A percentile compares a stretch with the other conserved stretches of the same genome.
phyloP scores from a whole-genome alignment of 2,797 vertebrate genomes.

The Pogoniulus pusillus region DNA sequence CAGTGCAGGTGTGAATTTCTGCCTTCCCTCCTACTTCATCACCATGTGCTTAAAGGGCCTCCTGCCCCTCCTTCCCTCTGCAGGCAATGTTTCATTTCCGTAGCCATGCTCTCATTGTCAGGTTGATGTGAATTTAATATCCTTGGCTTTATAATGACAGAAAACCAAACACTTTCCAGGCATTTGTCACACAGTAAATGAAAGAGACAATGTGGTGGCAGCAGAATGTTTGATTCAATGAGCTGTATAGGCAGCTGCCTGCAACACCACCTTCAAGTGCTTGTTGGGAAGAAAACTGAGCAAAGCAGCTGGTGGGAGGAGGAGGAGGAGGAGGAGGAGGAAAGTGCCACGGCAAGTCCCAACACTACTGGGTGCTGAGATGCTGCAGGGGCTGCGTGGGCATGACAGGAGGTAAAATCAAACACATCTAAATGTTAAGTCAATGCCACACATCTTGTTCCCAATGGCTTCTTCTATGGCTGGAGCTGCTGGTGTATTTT shows the following conservation, averaged over 20 bases:
- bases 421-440: accelerated
- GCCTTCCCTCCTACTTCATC: too few species aligned
- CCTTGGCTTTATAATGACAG: not conserved
- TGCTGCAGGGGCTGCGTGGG: not conserved
- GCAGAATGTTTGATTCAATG: not conserved
- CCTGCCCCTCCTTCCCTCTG: not conserved
- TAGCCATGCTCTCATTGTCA: not conserved
- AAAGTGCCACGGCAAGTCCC: too few species aligned
- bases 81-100: not conserved
- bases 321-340: not conserved
- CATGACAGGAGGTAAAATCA: not conserved
- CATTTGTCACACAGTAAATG: not conserved
- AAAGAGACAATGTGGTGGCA: not conserved
- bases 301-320: not conserved
- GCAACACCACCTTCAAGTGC: not conserved
- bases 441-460: not conserved
- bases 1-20: too few species aligned
- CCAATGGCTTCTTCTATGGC: not conserved
- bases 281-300: not conserved
- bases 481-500: accelerated
- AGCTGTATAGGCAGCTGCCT: slow-evolving; percentile 5
- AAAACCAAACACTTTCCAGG: not conserved
- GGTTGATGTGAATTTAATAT: slow-evolving; percentile 35
- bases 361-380: accelerated
- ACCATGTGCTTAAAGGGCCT: accelerated